Conservation (phyloP, 2,797 vertebrate species). For the Alauda arvensis region DNA sequence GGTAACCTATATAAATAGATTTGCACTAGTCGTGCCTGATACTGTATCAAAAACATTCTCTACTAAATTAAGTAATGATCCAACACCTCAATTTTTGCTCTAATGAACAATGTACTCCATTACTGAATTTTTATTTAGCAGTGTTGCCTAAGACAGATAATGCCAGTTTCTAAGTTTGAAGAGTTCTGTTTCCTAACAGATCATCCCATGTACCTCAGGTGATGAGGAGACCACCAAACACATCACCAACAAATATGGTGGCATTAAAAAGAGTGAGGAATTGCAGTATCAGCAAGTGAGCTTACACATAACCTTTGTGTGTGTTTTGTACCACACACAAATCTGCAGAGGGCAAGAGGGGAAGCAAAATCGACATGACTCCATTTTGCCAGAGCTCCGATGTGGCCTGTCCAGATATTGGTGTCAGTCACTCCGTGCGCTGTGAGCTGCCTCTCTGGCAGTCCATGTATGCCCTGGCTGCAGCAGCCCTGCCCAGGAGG, state of each 20-base stretch:
- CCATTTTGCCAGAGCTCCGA: not conserved
- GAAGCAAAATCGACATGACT: not conserved
- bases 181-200: not conserved
- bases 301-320: not conserved
- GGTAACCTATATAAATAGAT: not conserved
- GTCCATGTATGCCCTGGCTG: conserved; percentile 1
- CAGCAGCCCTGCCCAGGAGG: not conserved
- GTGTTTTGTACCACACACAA: not conserved
- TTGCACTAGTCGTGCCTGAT: not conserved
- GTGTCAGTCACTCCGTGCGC: not conserved
- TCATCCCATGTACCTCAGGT: not conserved
- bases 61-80: not conserved
- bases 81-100: not conserved
- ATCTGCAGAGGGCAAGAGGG: not conserved
- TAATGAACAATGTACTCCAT: not conserved
- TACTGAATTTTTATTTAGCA: not conserved
- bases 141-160: not conserved
- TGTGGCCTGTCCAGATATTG: not conserved
- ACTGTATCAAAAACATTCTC: not conserved
- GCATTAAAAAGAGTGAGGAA: not conserved
- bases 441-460: not conserved
- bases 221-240: not conserved
- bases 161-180: not conserved
- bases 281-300: not conserved
- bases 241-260: not conserved